Percentiles rank a stretch among this genome's conserved stretches.
Evolutionary conservation across 2,113 vertebrate species (phyloP).

Genomic region (Pelodiscus sinensis): DNA sequence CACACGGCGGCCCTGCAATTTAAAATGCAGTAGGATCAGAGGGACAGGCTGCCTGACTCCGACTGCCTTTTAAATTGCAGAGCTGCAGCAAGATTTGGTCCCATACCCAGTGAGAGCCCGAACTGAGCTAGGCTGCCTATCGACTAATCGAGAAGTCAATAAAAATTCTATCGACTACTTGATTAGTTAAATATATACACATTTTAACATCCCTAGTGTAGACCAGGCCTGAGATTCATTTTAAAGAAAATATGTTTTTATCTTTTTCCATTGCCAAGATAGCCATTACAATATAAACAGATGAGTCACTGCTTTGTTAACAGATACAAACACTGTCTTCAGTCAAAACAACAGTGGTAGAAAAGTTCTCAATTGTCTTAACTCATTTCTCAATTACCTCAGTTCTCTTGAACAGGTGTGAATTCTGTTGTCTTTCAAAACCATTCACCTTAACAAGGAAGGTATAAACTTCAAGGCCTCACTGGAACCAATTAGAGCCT

Average conservation of each 20-base stretch:
- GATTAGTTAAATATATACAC: too few species aligned
- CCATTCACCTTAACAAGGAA: slow-evolving; percentile 25
- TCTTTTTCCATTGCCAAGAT: slow-evolving; percentile 7
- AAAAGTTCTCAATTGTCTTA: slow-evolving; percentile 32
- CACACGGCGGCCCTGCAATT: too few species aligned
- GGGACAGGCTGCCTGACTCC: too few species aligned
- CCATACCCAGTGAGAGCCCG: too few species aligned
- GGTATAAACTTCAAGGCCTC: slow-evolving; percentile 55
- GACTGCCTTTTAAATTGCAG: too few species aligned
- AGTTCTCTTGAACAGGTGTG: background rate
- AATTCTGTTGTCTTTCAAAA: slow-evolving; percentile 40
- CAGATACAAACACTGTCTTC: slow-evolving; percentile 49
- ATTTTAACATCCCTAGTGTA: too few species aligned
- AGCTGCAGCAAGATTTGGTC: too few species aligned
- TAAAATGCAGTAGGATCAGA: too few species aligned
- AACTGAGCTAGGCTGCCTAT: too few species aligned
- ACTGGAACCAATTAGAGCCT: slow-evolving; percentile 33
- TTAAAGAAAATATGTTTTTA: slow-evolving; percentile 22
- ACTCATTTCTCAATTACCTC: slow-evolving; percentile 33
- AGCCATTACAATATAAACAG: slow-evolving; percentile 41
- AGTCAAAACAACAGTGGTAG: slow-evolving; percentile 50
- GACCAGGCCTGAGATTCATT: slow-evolving; percentile 8
- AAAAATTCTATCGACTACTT: too few species aligned
- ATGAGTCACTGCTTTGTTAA: slow-evolving; percentile 54
- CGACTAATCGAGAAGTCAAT: too few species aligned